Percentiles rank a stretch among this genome's conserved stretches.
These are phyloP conservation scores for Dryobota labecula DNA, from an alignment of 2,888 invertebrate species.

Conservation along the genomic window DNA sequence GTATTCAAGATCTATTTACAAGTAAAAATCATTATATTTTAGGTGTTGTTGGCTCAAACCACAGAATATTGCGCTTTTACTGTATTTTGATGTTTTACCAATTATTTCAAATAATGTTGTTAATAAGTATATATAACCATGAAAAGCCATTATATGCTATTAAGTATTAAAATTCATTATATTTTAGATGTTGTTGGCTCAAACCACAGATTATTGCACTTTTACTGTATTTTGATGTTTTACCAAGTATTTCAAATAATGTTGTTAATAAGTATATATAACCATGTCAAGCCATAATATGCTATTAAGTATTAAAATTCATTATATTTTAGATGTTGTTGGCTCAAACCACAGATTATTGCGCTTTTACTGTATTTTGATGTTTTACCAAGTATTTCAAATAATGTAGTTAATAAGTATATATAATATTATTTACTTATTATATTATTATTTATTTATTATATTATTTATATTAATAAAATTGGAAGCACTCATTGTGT, in stretches of 20 bases:
- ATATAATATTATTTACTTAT: too few species aligned
- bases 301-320: too few species aligned
- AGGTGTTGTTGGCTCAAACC: neutral
- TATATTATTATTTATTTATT: too few species aligned
- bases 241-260: neutral
- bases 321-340: neutral
- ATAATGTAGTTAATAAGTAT: neutral
- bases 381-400: neutral
- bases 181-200: neutral
- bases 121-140: too few species aligned
- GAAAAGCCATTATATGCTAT: too few species aligned
- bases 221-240: slow-evolving; percentile 4
- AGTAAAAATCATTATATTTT: neutral
- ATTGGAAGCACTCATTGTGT: neutral
- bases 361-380: slow-evolving; percentile 1
- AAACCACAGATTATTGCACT: neutral
- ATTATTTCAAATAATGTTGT: neutral
- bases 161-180: neutral
- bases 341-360: neutral
- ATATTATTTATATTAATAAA: too few species aligned
- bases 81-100: neutral
- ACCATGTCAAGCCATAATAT: too few species aligned
- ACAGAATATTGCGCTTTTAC: slow-evolving; percentile 1
- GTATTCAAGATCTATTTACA: neutral
- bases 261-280: neutral